phyloP scores from a whole-genome alignment of 2,888 invertebrate genomes.

The Cerastoderma edule region DNA sequence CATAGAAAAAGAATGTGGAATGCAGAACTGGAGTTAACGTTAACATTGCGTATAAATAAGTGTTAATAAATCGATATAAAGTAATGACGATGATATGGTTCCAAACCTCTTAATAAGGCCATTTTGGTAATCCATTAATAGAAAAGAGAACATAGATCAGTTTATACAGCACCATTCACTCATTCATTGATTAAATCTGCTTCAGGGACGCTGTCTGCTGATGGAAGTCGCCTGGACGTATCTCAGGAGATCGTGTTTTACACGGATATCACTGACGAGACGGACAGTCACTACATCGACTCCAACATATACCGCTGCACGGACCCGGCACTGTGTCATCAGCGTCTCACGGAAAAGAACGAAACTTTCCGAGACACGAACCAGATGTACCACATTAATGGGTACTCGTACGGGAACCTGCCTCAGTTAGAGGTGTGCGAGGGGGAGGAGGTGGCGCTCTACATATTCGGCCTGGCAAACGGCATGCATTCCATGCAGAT shows the following conservation, averaged over 20 bases:
- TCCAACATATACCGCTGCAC: slow-evolving; percentile 61
- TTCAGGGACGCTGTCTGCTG: slow-evolving; percentile 51
- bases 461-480: slow-evolving; percentile 53
- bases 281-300: slow-evolving; percentile 59
- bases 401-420: slow-evolving; percentile 65
- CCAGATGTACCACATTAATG: slow-evolving; percentile 66
- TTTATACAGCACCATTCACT: no score
- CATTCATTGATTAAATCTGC: no score
- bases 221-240: slow-evolving; percentile 60
- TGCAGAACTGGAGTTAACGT: no score
- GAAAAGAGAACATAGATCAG: no score
- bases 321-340: slow-evolving; percentile 53
- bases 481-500: slow-evolving; percentile 61
- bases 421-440: slow-evolving; percentile 63
- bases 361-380: slow-evolving; percentile 60
- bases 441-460: slow-evolving; percentile 61
- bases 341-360: slow-evolving; percentile 50
- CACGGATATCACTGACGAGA: slow-evolving; percentile 68
- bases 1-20: no score
- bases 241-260: slow-evolving; percentile 65
- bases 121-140: no score
- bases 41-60: no score
- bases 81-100: no score
- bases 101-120: no score
- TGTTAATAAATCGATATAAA: no score